phyloP scores from a whole-genome alignment of 2,888 invertebrate species.

The Scaptomyza polygonia region DNA sequence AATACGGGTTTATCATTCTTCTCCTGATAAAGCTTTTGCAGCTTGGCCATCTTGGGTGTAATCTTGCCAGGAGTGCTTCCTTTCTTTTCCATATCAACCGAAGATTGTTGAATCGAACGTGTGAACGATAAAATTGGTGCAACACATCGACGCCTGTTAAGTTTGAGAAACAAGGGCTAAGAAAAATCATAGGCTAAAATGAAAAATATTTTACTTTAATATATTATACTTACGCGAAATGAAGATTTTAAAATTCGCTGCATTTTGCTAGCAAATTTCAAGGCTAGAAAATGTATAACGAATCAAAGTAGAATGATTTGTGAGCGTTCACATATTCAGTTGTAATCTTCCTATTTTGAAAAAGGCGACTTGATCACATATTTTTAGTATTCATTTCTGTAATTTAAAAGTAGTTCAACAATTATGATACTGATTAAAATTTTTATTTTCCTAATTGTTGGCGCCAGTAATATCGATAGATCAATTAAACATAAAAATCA shows the following conservation, averaged over 20 bases:
- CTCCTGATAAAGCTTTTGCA: conserved; percentile 81
- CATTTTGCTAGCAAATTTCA: conserved; percentile 43
- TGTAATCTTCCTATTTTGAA: neutral
- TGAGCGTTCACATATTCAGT: conserved; percentile 2
- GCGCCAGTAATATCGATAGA: conserved; percentile 12
- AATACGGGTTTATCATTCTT: conserved; percentile 85
- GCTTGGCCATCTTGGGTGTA: conserved; percentile 52
- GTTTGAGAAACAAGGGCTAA: conserved; percentile 47
- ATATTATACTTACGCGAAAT: conserved; percentile 53
- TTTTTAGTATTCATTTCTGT: neutral
- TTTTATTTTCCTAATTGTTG: conserved; percentile 3
- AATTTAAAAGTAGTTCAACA: neutral
- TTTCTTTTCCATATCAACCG: conserved; percentile 13
- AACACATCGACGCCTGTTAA: conserved; percentile 7
- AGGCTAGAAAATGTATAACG: conserved; percentile 6
- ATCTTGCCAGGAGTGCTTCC: conserved; percentile 43
- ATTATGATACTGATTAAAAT: neutral
- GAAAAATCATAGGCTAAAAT: neutral
- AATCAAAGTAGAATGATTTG: conserved; percentile 10
- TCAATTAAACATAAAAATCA: neutral
- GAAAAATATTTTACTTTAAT: neutral
- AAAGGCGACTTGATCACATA: neutral
- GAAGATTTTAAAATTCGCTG: conserved; percentile 44
- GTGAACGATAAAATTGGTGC: conserved; percentile 2
- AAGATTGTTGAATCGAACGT: conserved; percentile 34